Evolutionary conservation across 2,113 vertebrate genomes (phyloP).

Genomic region (Limanda limanda): DNA sequence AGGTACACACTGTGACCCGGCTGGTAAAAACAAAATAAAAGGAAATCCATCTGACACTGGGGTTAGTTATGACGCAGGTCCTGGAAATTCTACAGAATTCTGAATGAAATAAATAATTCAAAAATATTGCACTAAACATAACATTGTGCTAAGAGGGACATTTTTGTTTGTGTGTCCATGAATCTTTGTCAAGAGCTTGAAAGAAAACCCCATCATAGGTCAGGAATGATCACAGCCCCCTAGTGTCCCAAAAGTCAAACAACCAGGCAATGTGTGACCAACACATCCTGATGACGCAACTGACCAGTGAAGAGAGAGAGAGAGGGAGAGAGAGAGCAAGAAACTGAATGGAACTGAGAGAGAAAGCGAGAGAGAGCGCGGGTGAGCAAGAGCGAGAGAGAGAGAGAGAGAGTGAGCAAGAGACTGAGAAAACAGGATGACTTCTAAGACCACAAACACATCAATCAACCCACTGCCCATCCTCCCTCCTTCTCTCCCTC

Average conservation of each 20-base stretch:
- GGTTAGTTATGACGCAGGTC: not conserved
- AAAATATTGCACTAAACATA: not conserved
- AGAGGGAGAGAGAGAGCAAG: slow-evolving; percentile 3
- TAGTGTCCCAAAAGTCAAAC: slow-evolving; percentile 74
- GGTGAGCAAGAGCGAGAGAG: not conserved
- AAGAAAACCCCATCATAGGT: not conserved
- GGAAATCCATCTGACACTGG: not conserved
- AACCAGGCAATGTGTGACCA: slow-evolving; percentile 71
- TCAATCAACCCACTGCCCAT: slow-evolving; percentile 79
- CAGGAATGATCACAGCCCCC: slow-evolving; percentile 56
- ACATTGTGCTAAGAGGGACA: not conserved
- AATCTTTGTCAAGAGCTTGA: not conserved
- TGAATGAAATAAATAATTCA: not conserved
- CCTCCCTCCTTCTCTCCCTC: slow-evolving; percentile 53
- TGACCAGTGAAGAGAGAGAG: slow-evolving; percentile 47
- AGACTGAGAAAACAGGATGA: slow-evolving; percentile 77
- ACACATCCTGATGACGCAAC: slow-evolving; percentile 69
- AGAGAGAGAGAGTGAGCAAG: slow-evolving; percentile 24
- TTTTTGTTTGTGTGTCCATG: not conserved
- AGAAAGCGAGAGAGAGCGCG: slow-evolving; percentile 2
- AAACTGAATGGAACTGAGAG: not conserved
- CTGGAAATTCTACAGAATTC: not conserved
- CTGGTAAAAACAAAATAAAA: not conserved
- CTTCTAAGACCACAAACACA: slow-evolving; percentile 83
- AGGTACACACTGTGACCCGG: slow-evolving; percentile 3